phyloP scores from a whole-genome alignment of 2,888 invertebrate genomes.

The Acronicta psi region DNA sequence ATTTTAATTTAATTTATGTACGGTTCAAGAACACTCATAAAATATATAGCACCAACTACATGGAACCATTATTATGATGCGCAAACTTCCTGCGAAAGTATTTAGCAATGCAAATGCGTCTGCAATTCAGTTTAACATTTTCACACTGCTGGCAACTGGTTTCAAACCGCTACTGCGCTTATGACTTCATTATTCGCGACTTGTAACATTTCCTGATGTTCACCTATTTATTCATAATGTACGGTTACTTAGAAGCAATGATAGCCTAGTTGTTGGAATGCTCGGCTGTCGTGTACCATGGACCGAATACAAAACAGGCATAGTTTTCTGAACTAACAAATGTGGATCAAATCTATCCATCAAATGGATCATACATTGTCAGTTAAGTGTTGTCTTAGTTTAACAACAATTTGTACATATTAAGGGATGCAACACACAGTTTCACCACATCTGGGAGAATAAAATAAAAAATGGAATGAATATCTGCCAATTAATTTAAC shows the following conservation, averaged over 20 bases:
- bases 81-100: slow-evolving; percentile 42
- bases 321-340: no score
- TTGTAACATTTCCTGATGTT: slow-evolving; percentile 6
- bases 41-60: slow-evolving; percentile 19
- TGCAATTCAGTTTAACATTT: slow-evolving; percentile 45
- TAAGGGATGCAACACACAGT: no score
- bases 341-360: no score
- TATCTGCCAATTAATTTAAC: no score
- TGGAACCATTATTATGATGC: slow-evolving; percentile 31
- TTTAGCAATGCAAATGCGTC: slow-evolving; percentile 35
- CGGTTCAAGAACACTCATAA: slow-evolving; percentile 13
- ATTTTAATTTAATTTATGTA: slow-evolving; percentile 8
- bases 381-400: no score
- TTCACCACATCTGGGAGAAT: no score
- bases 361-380: no score
- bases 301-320: no score
- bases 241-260: neutral
- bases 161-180: slow-evolving; percentile 20
- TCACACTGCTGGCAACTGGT: slow-evolving; percentile 35
- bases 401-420: no score
- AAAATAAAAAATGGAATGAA: no score
- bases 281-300: no score
- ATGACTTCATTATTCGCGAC: slow-evolving; percentile 15
- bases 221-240: slow-evolving; percentile 2
- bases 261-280: neutral